Conservation (phyloP, 53 echinoderm and acorn worm species). For the Patiria pectinifera region DNA sequence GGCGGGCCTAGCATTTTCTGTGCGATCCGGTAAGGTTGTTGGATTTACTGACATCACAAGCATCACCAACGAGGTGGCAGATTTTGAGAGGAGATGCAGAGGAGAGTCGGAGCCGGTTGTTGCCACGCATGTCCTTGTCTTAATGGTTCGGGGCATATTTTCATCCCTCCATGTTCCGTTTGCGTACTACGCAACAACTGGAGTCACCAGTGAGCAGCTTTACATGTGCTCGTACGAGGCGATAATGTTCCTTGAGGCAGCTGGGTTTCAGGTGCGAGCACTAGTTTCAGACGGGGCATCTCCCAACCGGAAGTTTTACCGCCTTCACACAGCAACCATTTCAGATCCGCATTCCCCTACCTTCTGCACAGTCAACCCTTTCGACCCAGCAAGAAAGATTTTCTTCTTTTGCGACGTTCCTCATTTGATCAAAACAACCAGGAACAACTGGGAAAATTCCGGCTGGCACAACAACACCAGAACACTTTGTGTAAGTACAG, state of each 20-base stretch:
- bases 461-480: slow-evolving; percentile 66
- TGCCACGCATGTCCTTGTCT: slow-evolving; percentile 28
- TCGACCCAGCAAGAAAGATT: slow-evolving; percentile 29
- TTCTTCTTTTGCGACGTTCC: slow-evolving; percentile 79
- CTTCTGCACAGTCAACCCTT: not conserved
- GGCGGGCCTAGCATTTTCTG: not conserved
- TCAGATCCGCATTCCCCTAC: not conserved
- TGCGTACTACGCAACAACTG: too few relatives aligned
- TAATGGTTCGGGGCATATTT: slow-evolving; percentile 29
- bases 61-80: slow-evolving; percentile 28
- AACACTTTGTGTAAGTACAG: slow-evolving; percentile 22
- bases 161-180: not conserved
- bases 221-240: not conserved
- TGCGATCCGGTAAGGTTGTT: not conserved
- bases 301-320: slow-evolving; percentile 64
- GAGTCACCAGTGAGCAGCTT: too few relatives aligned
- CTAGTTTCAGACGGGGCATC: slow-evolving; percentile 67
- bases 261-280: not conserved
- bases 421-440: slow-evolving; percentile 70
- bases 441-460: slow-evolving; percentile 84
- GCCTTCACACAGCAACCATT: not conserved
- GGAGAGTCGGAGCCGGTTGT: slow-evolving; percentile 10
- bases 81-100: slow-evolving; percentile 32
- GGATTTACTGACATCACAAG: slow-evolving; percentile 30
- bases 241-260: not conserved